A percentile compares a stretch with the other conserved stretches of the same genome.
phyloP scores from a whole-genome alignment of 2,113 vertebrate genomes.

The Gasterosteus aculeatus region DNA sequence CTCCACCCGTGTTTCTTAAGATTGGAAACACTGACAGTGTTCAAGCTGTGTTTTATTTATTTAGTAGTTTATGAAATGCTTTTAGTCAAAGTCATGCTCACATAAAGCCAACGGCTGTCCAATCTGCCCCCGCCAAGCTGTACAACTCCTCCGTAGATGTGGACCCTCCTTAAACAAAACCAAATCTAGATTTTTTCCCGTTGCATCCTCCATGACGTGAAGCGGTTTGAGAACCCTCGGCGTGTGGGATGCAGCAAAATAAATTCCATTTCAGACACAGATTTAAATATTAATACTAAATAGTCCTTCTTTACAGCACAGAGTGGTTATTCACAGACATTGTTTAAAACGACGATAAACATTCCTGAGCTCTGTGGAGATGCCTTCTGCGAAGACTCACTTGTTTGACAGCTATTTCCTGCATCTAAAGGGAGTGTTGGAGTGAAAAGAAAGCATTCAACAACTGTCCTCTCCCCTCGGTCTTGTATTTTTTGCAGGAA shows the following conservation, averaged over 20 bases:
- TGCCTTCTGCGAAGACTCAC: constrained; percentile 57
- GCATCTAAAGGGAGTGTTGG: constrained; percentile 17
- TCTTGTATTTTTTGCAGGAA: constrained; percentile 18
- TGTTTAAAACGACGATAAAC: constrained; percentile 64
- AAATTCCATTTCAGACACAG: not conserved
- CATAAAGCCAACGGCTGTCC: not conserved
- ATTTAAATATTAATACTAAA: constrained; percentile 11
- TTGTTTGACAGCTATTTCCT: constrained; percentile 68
- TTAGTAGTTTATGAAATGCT: constrained; percentile 8
- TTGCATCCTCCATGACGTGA: not conserved
- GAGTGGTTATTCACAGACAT: constrained; percentile 19
- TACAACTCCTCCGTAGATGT: not conserved
- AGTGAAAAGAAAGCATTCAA: constrained; percentile 7
- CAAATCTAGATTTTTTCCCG: not conserved
- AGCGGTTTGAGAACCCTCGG: not conserved
- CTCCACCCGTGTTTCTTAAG: not conserved
- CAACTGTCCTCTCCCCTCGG: not conserved
- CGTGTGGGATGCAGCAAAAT: not conserved
- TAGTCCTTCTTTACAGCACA: constrained; percentile 3
- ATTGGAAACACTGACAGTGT: not conserved
- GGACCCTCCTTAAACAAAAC: not conserved
- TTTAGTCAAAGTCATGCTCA: not conserved
- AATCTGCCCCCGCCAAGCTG: not conserved
- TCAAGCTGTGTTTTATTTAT: not conserved
- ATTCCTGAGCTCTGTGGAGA: constrained; percentile 46